Base-by-base conservation (phyloP, 64 coral and sea anemone genomes). In the Catalaphyllia jardinei region DNA sequence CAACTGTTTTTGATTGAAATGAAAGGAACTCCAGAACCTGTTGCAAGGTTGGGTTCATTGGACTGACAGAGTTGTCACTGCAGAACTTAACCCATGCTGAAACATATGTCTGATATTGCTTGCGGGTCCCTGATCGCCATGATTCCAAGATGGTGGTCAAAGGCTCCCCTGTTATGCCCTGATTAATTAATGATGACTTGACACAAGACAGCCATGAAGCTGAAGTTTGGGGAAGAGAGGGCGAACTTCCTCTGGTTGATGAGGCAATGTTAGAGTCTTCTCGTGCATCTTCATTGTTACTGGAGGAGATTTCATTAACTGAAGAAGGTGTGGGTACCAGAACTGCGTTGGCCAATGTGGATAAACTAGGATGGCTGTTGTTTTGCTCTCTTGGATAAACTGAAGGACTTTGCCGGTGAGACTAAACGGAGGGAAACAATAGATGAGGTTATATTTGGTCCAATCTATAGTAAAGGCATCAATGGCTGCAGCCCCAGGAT, bases 161-260 rank as follows among this genome's bases (percentile, higher is more conserved):
- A 25, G 71, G 65, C 20, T 87, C 52, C 39, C 86, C 71, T n/a
- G 52, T 88, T 67, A 90, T 11, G 29, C 77, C 89, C 38, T 92
- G 77, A 38, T 22, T 49, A 17, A 29, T 55, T 86, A 80, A 49
- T 12, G 50, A 77, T 62, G 83, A 6, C 91, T 71, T 46, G 75
- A 87, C 78, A 87, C 62, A 87, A 93, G 91, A 93, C 83, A 93
- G 10, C 91, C 91, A 80, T 80, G 72, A 49, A 93, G 83, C 29
- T 80, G 83, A 77, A 87, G 84, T 30, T 87, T 93, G 20, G 91
- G 91, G 61, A 86, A 92, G 57, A 92, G 64, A 24, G 83, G 91
- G 76, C 80, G 91, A 16, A 88, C 76, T 62, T 73, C 73, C 17
- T 80, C 38, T 79, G 85, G 91, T 29, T 86, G 52, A 35, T 87